A percentile compares a stretch with the other conserved stretches of the same genome.
phyloP scores from a whole-genome alignment of 2,888 invertebrate genomes.

The Alloscopus bannaensis region DNA sequence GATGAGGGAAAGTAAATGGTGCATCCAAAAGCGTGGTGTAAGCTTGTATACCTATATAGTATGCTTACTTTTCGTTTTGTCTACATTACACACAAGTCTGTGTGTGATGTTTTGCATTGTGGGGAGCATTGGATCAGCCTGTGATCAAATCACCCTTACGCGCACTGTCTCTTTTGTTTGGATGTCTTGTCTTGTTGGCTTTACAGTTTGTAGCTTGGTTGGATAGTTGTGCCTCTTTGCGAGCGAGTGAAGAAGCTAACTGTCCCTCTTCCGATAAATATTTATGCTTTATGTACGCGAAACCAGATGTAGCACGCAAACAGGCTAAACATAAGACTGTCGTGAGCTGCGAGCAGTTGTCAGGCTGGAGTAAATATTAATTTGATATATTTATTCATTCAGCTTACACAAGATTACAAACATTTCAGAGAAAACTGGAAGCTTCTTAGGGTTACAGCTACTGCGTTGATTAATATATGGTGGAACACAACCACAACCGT shows the following conservation, averaged over 20 bases:
- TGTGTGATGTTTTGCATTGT: not conserved
- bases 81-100: not conserved
- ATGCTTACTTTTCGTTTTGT: not conserved
- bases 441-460: too few species aligned
- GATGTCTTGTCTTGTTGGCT: conserved; percentile 10
- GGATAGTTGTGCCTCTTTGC: conserved; percentile 34
- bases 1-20: too few species aligned
- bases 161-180: not conserved
- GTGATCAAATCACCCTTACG: too few species aligned
- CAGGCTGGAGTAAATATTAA: not conserved
- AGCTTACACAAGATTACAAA: too few species aligned
- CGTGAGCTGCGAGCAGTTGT: not conserved
- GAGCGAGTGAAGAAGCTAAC: conserved; percentile 3
- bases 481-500: too few species aligned
- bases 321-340: too few species aligned
- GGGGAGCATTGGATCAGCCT: not conserved
- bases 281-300: not conserved
- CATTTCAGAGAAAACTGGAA: too few species aligned
- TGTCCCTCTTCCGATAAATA: not conserved
- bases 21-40: too few species aligned
- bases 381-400: not conserved
- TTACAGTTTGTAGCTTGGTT: not conserved
- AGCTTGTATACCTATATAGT: not conserved
- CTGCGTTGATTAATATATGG: too few species aligned
- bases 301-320: conserved; percentile 17